A percentile compares a stretch with the other conserved stretches of the same genome.
Evolutionary conservation across 2,888 invertebrate genomes (phyloP).

Genomic region (Conops quadrifasciatus): DNA sequence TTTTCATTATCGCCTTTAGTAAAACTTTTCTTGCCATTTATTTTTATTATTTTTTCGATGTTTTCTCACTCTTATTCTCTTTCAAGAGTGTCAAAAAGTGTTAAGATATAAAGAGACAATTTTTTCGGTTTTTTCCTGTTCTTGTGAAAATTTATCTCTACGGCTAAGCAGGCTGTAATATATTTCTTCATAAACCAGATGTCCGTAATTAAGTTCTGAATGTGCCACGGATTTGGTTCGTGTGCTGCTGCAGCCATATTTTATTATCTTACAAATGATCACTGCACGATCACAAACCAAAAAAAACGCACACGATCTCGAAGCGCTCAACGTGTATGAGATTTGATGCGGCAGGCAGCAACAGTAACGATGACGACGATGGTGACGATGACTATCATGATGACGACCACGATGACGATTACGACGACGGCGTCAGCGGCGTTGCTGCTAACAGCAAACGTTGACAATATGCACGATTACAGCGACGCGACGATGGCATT

Average conservation of each 20-base stretch:
- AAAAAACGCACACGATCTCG: conserved; percentile 54
- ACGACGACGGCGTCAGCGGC: background rate
- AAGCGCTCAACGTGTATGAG: no score
- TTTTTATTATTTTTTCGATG: no score
- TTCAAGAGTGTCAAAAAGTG: no score
- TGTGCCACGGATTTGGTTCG: conserved; percentile 22
- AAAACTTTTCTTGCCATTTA: no score
- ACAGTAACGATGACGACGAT: conserved; percentile 13
- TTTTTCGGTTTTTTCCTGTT: no score
- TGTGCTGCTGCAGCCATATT: conserved; percentile 7
- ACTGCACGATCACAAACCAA: conserved; percentile 58
- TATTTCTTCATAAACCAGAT: background rate
- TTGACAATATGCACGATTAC: no score
- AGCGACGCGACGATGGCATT: no score
- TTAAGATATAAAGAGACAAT: no score
- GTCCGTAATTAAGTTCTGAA: conserved; percentile 30
- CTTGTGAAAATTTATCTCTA: no score
- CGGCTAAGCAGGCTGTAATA: no score
- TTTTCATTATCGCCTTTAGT: no score
- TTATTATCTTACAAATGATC: conserved; percentile 56
- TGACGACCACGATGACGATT: background rate
- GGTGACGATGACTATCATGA: background rate
- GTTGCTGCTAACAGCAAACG: background rate
- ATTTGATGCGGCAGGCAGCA: conserved; percentile 32
- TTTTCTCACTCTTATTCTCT: no score